Base-by-base conservation (phyloP, 2,113 vertebrate species). In the Anoplopoma fimbria region DNA sequence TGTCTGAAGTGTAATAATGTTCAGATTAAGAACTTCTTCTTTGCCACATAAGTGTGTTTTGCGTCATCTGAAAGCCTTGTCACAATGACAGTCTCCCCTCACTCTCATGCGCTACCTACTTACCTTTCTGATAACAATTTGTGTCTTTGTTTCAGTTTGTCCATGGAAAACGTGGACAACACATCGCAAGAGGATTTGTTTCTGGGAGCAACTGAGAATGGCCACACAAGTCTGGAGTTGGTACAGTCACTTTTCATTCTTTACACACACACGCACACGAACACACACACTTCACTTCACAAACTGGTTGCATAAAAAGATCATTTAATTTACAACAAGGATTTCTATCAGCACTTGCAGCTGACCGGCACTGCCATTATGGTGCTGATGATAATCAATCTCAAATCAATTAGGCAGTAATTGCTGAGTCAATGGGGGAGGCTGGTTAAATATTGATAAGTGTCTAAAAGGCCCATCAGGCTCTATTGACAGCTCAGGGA, bases 381-480 rank as follows among this genome's bases (percentile, higher is more conserved):
- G 75, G 67, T 82, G 87, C 92, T 81, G 88, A 95, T 94, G 93
- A 95, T 96, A 96, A 96, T 97, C 94, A 95, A 95, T 95, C 96
- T 96, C 94, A 93, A 96, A 96, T 96, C 94, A 96, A 96, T 96
- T 95, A 95, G 92, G 68, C 4, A 62, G 91, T 96, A 96, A 96
- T 96, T 97, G 95, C 95, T 94, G 93, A 97, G 95, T 96, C 95
- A 95, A 95, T 96, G 88, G 79, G 86, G 93, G 87, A 87, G 93
- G 77, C 90, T 91, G 95, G 91, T 96, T 96, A 96, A 96, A 96
- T 96, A 96, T 96, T 95, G 94, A 95, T 96, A 96, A 95, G 92
- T 93, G 86, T 95, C 94, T 96, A 96, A 96, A 96, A 96, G 92
- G 92, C 94, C 92, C 92, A 92, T 95, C 94, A 95, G 87, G 79